phyloP scores from a whole-genome alignment of 2,797 vertebrate genomes.

The Periophthalmus magnuspinnatus region DNA sequence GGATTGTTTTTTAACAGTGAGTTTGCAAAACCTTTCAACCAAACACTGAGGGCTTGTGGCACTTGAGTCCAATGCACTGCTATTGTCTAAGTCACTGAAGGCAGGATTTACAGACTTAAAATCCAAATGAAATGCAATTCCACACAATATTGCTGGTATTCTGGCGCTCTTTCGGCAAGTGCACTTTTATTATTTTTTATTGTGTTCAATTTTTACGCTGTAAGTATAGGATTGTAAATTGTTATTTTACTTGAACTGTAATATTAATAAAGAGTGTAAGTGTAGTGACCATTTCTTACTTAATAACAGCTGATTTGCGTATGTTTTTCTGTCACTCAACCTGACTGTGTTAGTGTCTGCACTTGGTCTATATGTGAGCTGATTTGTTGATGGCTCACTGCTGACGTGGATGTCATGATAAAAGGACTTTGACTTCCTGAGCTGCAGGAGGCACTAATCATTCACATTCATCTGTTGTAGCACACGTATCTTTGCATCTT shows the following conservation, averaged over 20 bases:
- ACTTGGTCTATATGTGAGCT: conserved; percentile 12
- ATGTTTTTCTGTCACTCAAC: conserved; percentile 1
- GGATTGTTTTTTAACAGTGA: not conserved
- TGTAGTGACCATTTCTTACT: conserved; percentile 68
- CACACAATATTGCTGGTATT: conserved; percentile 40
- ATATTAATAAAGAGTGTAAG: conserved; percentile 71
- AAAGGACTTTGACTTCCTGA: conserved; percentile 34
- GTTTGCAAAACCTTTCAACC: conserved; percentile 24
- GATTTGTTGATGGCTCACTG: conserved; percentile 22
- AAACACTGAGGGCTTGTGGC: conserved; percentile 27
- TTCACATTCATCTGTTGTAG: conserved; percentile 11
- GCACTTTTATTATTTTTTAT: conserved; percentile 77
- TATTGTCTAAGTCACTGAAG: conserved; percentile 33
- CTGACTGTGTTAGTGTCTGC: not conserved
- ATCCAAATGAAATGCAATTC: conserved; percentile 33
- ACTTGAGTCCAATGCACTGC: conserved; percentile 35
- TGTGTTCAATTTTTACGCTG: conserved; percentile 71
- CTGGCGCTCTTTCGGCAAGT: conserved; percentile 73
- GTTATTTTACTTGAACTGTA: conserved; percentile 72
- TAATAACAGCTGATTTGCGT: conserved; percentile 62
- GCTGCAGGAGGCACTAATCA: conserved; percentile 22
- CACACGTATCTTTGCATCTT: conserved; percentile 3
- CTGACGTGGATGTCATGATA: conserved; percentile 18
- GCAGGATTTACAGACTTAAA: conserved; percentile 30
- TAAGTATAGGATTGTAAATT: conserved; percentile 77